Evolutionary conservation across 2,113 vertebrate genomes (phyloP).

Genomic region (Macquaria australasica): DNA sequence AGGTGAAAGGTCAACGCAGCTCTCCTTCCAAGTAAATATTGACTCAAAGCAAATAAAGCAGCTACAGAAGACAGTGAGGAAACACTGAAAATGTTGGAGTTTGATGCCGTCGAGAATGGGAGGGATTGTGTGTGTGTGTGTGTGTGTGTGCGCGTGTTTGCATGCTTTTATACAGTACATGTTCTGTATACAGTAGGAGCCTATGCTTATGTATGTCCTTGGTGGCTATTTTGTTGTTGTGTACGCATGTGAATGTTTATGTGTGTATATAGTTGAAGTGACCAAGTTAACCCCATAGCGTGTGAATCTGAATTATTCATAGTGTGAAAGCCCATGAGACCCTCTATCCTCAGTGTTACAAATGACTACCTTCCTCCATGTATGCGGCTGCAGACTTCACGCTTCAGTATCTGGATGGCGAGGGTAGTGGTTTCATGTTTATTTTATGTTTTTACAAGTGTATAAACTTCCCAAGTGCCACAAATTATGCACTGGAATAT

Average conservation of each 20-base stretch:
- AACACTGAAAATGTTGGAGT: neutral
- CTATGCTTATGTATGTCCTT: conserved; percentile 29
- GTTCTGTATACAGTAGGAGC: neutral
- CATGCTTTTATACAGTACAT: neutral
- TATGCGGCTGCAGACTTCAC: conserved; percentile 40
- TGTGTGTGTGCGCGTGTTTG: neutral
- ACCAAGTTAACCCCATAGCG: conserved; percentile 67
- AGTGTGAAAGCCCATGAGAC: conserved; percentile 61
- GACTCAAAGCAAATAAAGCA: conserved; percentile 42
- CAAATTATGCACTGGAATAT: conserved; percentile 41
- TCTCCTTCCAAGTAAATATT: conserved; percentile 54
- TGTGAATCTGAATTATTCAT: conserved; percentile 78
- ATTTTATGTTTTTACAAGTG: conserved; percentile 59
- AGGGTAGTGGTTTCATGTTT: conserved; percentile 53
- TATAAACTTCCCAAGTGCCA: conserved; percentile 40
- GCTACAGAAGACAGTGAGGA: neutral
- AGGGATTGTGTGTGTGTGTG: neutral
- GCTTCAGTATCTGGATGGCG: conserved; percentile 40
- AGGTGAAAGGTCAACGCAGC: conserved; percentile 57
- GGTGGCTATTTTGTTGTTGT: conserved; percentile 32
- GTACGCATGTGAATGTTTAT: conserved; percentile 16
- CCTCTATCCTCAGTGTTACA: conserved; percentile 63
- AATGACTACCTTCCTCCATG: conserved; percentile 61
- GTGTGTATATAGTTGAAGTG: conserved; percentile 52
- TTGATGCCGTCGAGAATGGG: neutral